phyloP scores from a whole-genome alignment of 2,113 vertebrate species.

The Cettia cetti region DNA sequence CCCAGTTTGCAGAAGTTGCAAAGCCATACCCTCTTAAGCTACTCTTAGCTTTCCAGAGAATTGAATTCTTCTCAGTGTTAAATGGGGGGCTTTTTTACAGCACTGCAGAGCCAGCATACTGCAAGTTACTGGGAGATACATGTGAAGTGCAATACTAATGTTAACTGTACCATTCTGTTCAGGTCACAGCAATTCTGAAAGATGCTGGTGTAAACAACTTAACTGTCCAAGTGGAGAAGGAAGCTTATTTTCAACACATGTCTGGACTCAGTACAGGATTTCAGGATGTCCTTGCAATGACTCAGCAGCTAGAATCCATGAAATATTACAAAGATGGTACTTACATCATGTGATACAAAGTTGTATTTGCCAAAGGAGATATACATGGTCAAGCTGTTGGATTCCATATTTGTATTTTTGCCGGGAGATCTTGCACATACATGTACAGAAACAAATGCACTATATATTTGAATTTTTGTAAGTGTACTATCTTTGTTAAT shows the following conservation, averaged over 20 bases:
- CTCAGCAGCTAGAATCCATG: slow-evolving; percentile 92
- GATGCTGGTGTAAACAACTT: slow-evolving; percentile 94
- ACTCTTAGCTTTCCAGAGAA: not conserved
- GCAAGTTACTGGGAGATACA: not conserved
- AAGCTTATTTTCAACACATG: slow-evolving; percentile 98
- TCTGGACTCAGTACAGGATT: slow-evolving; percentile 95
- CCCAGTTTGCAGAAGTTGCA: not conserved
- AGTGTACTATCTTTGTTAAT: slow-evolving; percentile 38
- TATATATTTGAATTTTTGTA: slow-evolving; percentile 59
- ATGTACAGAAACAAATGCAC: slow-evolving; percentile 65
- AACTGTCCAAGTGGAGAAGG: slow-evolving; percentile 97
- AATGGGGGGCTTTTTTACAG: fast-evolving
- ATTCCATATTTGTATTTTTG: slow-evolving; percentile 26
- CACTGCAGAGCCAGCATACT: not conserved
- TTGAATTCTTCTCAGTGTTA: not conserved
- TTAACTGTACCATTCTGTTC: not conserved
- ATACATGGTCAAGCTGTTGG: not conserved
- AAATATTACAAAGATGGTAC: slow-evolving; percentile 93
- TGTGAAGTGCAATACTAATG: not conserved
- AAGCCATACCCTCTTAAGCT: not conserved
- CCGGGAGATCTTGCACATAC: slow-evolving; percentile 53
- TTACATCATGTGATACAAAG: slow-evolving; percentile 85
- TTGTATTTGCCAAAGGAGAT: not conserved
- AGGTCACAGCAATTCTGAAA: slow-evolving; percentile 93
- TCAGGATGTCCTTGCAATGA: slow-evolving; percentile 93